Evolutionary conservation across 2,888 invertebrate species (phyloP), one percentile per base, ranked within the genome.

Genomic region (Corythucha ciliata): DNA sequence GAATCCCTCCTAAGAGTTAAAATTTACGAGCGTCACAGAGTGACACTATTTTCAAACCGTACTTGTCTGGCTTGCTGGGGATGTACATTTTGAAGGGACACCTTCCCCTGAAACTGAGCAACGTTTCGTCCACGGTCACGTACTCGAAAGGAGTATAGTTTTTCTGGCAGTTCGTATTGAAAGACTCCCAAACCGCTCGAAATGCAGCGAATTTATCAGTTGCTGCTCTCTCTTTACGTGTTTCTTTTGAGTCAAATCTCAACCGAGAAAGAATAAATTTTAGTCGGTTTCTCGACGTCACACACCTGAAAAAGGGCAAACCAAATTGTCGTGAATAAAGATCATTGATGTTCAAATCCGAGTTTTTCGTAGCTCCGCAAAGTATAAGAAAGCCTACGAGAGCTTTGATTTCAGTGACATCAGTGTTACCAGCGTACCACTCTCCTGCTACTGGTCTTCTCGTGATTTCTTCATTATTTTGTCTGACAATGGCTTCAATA

Each of bases 61-160:
- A n/a, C n/a, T n/a, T n/a, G n/a, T n/a, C n/a, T 48, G 55, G 55
- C n/a, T n/a, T n/a, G n/a, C n/a, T n/a, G n/a, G n/a, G n/a, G n/a
- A n/a, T n/a, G n/a, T n/a, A n/a, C n/a, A n/a, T 46, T 47, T 53
- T 48, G 33, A 57, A 56, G 14, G 39, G 48, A 33, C 52, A 54
- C 10, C 29, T 37, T 10, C 54, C 56, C 12, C 52, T 25, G 24
- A 58, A 56, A 14, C 39, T 44, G 12, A 56, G 49, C 37, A 58
- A 40, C 18, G 49, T 40, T 22, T 50, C 39, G 8, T 53, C 50
- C 3, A n/a, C n/a, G n/a, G n/a, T n/a, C n/a, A n/a, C n/a, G n/a
- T n/a, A n/a, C n/a, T n/a, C n/a, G n/a, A n/a, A 50, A 2, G 53
- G 48, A 20, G 24, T 41, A 18, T 40, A 52, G 47, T 47, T 16